phyloP scores from a whole-genome alignment of 2,797 vertebrate genomes.

The Phylloscopus collybita region DNA sequence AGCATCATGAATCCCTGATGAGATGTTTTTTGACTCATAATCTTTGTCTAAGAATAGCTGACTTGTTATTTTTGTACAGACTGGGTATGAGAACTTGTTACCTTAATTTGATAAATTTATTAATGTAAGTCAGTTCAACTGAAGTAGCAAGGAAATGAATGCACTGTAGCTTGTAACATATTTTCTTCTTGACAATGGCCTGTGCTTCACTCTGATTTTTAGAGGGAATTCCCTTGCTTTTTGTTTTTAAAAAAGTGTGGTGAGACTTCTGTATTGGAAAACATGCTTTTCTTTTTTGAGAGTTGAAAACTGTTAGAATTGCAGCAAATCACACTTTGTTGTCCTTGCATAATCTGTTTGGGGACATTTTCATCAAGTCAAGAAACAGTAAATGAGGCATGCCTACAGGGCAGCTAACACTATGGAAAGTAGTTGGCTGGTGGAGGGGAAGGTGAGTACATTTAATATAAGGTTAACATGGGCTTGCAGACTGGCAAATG shows the following conservation, averaged over 20 bases:
- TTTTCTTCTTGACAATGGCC: not conserved
- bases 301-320: not conserved
- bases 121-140: not conserved
- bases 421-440: not conserved
- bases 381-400: not conserved
- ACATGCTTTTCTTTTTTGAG: not conserved
- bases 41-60: not conserved
- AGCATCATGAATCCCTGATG: not conserved
- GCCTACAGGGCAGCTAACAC: not conserved
- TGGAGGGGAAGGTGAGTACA: not conserved
- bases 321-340: not conserved
- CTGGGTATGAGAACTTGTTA: not conserved
- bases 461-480: not conserved
- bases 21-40: not conserved
- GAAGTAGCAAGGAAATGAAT: not conserved
- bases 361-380: not conserved
- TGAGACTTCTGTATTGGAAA: not conserved
- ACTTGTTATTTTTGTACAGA: not conserved
- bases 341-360: not conserved
- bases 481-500: not conserved
- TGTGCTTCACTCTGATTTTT: not conserved
- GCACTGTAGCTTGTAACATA: not conserved
- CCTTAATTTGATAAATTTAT: not conserved
- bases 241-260: not conserved
- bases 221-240: not conserved